These are phyloP conservation scores for Brachypalpus laphriformis DNA, from an alignment of 2,888 invertebrate genomes.

Conservation along the genomic window DNA sequence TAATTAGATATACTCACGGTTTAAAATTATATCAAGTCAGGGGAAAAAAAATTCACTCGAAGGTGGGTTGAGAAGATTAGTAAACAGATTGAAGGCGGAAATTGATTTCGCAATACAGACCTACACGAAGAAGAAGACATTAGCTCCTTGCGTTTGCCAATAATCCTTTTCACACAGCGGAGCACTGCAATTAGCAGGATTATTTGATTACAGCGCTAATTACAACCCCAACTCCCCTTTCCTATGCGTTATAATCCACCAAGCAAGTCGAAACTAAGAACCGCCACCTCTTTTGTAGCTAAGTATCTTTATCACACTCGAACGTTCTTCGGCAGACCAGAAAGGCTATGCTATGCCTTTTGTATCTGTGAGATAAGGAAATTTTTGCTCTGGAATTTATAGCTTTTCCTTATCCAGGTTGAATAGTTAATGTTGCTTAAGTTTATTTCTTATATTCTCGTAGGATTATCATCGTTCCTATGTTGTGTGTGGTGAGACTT, in stretches of 20 bases:
- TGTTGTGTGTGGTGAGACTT: constrained; percentile 37
- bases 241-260: constrained; percentile 46
- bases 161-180: constrained; percentile 75
- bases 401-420: constrained; percentile 69
- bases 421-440: constrained; percentile 73
- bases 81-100: constrained; percentile 21
- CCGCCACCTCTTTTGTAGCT: not conserved
- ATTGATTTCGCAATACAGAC: constrained; percentile 62
- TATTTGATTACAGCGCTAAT: constrained; percentile 77
- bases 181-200: constrained; percentile 77
- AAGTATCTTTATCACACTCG: constrained; percentile 25
- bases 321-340: constrained; percentile 39
- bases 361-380: constrained; percentile 64
- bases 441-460: constrained; percentile 65
- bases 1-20: constrained; percentile 55
- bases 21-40: constrained; percentile 48
- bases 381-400: constrained; percentile 64
- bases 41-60: not conserved
- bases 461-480: constrained; percentile 53
- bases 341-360: constrained; percentile 14
- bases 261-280: constrained; percentile 8
- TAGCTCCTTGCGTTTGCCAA: constrained; percentile 49
- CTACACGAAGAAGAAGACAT: not conserved
- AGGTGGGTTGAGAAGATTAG: not conserved
- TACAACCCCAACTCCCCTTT: constrained; percentile 27